Evolutionary conservation across 2,797 vertebrate species (phyloP).

Genomic region (Lophotriccus pileatus): DNA sequence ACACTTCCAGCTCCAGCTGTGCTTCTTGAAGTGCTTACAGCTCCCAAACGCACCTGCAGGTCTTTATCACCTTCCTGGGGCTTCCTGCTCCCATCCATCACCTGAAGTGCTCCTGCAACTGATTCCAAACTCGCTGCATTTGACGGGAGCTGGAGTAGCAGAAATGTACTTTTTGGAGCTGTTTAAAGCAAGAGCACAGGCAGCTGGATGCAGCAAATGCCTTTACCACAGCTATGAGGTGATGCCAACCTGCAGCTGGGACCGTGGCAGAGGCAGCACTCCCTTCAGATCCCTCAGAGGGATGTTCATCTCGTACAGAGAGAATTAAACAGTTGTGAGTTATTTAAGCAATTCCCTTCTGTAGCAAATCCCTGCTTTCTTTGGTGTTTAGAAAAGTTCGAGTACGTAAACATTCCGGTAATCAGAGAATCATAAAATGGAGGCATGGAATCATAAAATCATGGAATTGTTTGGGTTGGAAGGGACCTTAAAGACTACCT

Average conservation of each 20-base stretch:
- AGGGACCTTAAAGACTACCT: no score
- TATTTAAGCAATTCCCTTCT: neutral
- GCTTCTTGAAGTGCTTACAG: neutral
- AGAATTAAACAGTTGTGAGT: neutral
- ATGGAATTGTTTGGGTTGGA: neutral
- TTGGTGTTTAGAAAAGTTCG: neutral
- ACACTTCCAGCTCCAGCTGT: neutral
- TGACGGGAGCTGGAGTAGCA: neutral
- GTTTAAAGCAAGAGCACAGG: neutral
- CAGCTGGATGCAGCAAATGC: neutral
- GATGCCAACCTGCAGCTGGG: neutral
- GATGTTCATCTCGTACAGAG: neutral
- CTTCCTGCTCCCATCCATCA: neutral
- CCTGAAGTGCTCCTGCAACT: neutral
- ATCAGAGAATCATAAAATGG: no score
- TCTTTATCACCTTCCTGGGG: neutral
- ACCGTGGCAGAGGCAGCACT: neutral
- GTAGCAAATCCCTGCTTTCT: neutral
- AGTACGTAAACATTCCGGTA: neutral
- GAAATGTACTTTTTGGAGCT: neutral
- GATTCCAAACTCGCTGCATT: neutral
- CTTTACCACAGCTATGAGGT: neutral
- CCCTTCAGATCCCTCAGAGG: neutral
- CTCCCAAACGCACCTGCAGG: conserved; percentile 22
- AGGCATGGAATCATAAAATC: neutral